Percentiles rank a stretch among this genome's conserved stretches.
phyloP scores from a whole-genome alignment of 2,888 invertebrate species.

The Platerodrilus igneus region DNA sequence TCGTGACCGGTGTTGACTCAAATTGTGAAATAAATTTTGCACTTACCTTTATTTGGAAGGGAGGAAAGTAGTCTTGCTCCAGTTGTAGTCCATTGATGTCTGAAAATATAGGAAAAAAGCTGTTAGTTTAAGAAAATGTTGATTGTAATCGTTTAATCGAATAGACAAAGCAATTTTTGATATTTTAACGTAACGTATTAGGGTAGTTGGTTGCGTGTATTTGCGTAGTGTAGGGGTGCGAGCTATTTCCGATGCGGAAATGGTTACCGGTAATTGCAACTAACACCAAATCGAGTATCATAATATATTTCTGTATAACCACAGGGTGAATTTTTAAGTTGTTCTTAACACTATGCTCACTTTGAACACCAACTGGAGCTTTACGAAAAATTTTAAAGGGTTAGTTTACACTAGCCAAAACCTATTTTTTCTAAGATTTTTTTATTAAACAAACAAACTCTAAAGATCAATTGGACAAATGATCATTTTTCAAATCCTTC shows the following conservation, averaged over 20 bases:
- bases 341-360: no score
- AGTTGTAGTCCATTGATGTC: slow-evolving; percentile 48
- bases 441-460: no score
- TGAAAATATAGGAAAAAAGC: slow-evolving; percentile 36
- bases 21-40: not conserved
- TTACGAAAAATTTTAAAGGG: no score
- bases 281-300: slow-evolving; percentile 42
- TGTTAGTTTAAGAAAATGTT: no score
- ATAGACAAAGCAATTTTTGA: no score
- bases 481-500: no score
- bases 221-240: slow-evolving; percentile 36
- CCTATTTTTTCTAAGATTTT: no score
- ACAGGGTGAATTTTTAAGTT: no score
- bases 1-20: not conserved
- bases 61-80: slow-evolving; percentile 41
- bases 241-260: slow-evolving; percentile 47
- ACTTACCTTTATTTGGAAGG: slow-evolving; percentile 33
- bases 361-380: no score
- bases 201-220: slow-evolving; percentile 36
- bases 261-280: slow-evolving; percentile 48
- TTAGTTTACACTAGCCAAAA: no score
- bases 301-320: slow-evolving; percentile 18
- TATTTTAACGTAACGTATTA: slow-evolving; percentile 28
- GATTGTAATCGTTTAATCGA: no score
- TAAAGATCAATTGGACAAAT: no score